Base-by-base conservation (phyloP, 2,888 invertebrate genomes). In the Aproaerema taeniolella region DNA sequence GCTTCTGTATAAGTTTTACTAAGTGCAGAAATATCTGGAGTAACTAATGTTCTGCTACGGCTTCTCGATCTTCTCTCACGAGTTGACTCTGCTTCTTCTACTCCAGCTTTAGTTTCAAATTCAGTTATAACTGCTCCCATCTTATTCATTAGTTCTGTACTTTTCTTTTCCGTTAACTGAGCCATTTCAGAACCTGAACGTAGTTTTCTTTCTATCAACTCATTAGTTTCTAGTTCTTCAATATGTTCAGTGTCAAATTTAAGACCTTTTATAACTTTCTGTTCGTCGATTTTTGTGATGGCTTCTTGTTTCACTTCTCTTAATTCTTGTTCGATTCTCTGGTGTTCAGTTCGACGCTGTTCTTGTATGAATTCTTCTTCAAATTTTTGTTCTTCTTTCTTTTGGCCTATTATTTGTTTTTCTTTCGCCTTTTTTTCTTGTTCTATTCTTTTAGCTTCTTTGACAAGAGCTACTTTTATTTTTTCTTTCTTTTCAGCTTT, bases 61-160 rank as follows among this genome's bases (percentile, higher is more conserved):
- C 72, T 77, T 51, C 68, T 66, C 1, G 77, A 74, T 49, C 71
- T 61, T 39, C 63, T 62, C 24, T 49, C 55, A 33, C 57, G 54
- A 29, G 42, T 43, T 14, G 39, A 25, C 2, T 20, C 34, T 10
- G 40, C 45, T 9, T 45, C 38, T 41, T 45, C 75, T 30, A 64
- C 62, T 1, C 68, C 69, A 7, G 75, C 57, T 50, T 76, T 74
- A 5, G 55, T 64, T 50, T 82, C 67, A 48, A 83, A 80, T 51
- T 86, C 85, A 0, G 76, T 62, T 31, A 85, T 77, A 0, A 86
- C 80, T 20, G 75, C 68, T 25, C 72, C 74, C 70, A 86, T 75
- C 58, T 63, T 82, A 13, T 71, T 55, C 4, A 75, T 79, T 1
- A 85, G 44, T 30, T 82, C 81, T 46, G 66, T 63, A 0, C 81